Evolutionary conservation across 2,888 invertebrate species (phyloP).

Genomic region (Nemapogon koenigi): DNA sequence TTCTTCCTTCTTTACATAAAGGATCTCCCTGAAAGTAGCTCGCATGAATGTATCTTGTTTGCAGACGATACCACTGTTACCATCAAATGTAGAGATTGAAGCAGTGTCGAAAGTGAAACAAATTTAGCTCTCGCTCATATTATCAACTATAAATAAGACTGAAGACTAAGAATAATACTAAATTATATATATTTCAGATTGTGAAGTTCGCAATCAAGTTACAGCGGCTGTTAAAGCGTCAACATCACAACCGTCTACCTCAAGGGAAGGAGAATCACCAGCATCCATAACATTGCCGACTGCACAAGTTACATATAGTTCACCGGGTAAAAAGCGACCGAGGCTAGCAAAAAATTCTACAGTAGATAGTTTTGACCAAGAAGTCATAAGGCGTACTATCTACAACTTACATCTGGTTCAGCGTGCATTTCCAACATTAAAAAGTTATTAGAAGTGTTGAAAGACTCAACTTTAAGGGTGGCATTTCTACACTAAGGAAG

Average conservation of each 20-base stretch:
- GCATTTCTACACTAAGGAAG: background rate
- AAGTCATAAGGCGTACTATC: conserved; percentile 7
- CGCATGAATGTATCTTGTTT: too few species aligned
- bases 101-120: too few species aligned
- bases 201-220: too few species aligned
- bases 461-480: conserved; percentile 9
- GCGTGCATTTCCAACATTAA: conserved; percentile 9
- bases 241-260: conserved; percentile 9
- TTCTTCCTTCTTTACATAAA: too few species aligned
- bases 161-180: too few species aligned
- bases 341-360: background rate
- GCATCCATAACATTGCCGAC: conserved; percentile 4
- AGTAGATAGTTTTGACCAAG: conserved; percentile 10
- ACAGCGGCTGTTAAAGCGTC: background rate
- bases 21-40: too few species aligned
- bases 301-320: conserved; percentile 4
- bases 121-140: too few species aligned
- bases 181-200: too few species aligned
- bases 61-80: too few species aligned
- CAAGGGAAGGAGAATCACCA: conserved; percentile 5
- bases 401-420: conserved; percentile 8
- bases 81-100: too few species aligned
- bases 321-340: conserved; percentile 9
- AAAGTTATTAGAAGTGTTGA: conserved; percentile 9
- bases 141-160: too few species aligned